Evolutionary conservation across 2,113 vertebrate species (phyloP).

Genomic region (Calyptommatus sinebrachiatus): DNA sequence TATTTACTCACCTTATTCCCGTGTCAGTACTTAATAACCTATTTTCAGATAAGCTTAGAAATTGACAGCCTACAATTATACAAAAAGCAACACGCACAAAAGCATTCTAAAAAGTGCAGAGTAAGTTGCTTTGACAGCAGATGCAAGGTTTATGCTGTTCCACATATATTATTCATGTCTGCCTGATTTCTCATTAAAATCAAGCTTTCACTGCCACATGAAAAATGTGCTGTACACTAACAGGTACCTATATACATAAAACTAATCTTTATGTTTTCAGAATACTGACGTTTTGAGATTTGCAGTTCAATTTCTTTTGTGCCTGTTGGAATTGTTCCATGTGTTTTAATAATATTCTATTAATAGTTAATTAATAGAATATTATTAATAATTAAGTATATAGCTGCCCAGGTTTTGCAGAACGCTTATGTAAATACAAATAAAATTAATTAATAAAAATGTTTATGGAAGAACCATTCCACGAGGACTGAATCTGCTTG

Average conservation of each 20-base stretch:
- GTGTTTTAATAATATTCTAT: too few relatives aligned
- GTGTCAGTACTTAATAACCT: not conserved
- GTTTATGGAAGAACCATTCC: not conserved
- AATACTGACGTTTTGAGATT: too few relatives aligned
- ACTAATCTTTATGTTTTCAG: not conserved
- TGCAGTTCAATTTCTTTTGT: too few relatives aligned
- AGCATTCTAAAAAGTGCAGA: not conserved
- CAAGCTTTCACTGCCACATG: not conserved
- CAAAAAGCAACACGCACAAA: not conserved
- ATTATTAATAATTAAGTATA: too few relatives aligned
- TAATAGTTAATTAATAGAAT: too few relatives aligned
- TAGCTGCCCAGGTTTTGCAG: not conserved
- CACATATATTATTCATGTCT: not conserved
- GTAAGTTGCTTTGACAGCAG: not conserved
- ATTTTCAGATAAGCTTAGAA: not conserved
- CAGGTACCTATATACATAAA: not conserved
- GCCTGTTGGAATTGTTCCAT: too few relatives aligned
- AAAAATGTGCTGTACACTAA: not conserved
- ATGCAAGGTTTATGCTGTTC: too few relatives aligned
- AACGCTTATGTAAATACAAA: too few relatives aligned
- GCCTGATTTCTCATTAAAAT: not conserved
- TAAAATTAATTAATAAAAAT: not conserved
- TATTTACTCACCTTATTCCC: not conserved
- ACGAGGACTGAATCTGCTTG: not conserved
- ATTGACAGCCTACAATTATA: not conserved